Evolutionary conservation across 1,140 invertebrate genomes (phyloP), one percentile per base, ranked within the genome.

Genomic region (Diabrotica virgifera): DNA sequence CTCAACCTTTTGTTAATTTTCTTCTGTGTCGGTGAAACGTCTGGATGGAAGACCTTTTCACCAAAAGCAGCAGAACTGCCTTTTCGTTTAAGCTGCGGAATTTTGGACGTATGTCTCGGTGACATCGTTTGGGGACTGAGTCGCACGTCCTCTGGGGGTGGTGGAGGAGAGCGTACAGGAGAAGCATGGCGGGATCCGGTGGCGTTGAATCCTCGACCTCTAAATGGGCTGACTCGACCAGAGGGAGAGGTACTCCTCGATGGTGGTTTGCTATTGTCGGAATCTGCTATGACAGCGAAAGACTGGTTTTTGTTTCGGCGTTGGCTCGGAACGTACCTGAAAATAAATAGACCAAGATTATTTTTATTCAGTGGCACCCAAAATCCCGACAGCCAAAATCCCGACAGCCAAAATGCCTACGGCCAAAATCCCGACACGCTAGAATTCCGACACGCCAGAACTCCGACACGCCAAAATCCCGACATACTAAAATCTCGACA

Each of bases 251-350:
- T 81, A 56, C 79, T 83, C 51, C 78, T 76, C 13, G 76, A 73
- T n/a, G 76, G 77, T 52, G 75, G 71, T 36, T 74, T 79, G 24
- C 77, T 78, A 35, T 79, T 77, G 13, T 78, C 76, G 7, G 77
- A 66, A 55, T 86, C 82, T 5, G 84, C 82, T 52, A 88, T 79
- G 60, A 88, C 87, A 40, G 87, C 85, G 72, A 88, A 88, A 13
- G 82, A 73, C 63, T 80, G 77, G 70, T 82, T 81, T 62, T 81
- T 82, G 60, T 80, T 77, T 36, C 80, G 66, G 50, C 79, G 73
- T 8, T 78, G 65, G 38, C 78, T 66, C 55, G 73, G 77, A 5
- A 78, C 78, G 35, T 81, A 77, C 68, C 80, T 82, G 37, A 11
- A 60, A 60, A 37, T 46, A 24, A 24, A 24, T 24, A 24, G n/a